Evolutionary conservation across 2,888 invertebrate species (phyloP), one percentile per base, ranked within the genome.

Genomic region (Apeira syringaria): DNA sequence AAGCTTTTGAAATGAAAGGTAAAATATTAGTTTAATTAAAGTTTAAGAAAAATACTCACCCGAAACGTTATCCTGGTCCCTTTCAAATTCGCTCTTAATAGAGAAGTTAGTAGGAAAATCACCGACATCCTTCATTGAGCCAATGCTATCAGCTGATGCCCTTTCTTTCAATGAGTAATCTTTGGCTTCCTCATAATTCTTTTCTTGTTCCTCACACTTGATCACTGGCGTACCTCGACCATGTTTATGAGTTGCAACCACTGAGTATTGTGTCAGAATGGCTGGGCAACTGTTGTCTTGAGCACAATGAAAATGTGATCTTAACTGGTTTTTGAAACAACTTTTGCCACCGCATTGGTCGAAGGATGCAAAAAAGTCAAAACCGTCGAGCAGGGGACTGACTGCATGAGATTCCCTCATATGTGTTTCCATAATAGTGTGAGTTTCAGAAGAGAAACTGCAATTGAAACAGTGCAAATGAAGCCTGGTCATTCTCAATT

Each of bases 391-490:
- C 37, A 97, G 94, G 58, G 95, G 95, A 27, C 94, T 92, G 58
- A 95, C 93, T 51, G 94, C 94, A 76, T 98, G 97, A 62, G 95
- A 96, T 74, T 97, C 97, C 64, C 95, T 93, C 77, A 96, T 94
- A 70, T 98, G 98, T 60, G 94, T 93, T 46, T 95, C 92, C 60
- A 97, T 92, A 22, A 94, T 92, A 49, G 94, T 94, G 43, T 95
- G 93, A 31, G 94, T 92, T 70, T 96, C 95, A 0, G 96, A 95
- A 5, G 95, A 94, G 64, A 95, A 97, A 68, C 96, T 94, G 72
- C 98, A 98, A 59, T 96, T 94, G 27, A 94, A 94, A 83, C 98
- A 98, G 74, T 98, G 98, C 65, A 94, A 95, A 75, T 98, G 98
- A 30, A 93, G 91, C 51, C 93, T 92, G 2, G 93, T 91, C 56